A percentile compares a stretch with the other conserved stretches of the same genome.
Evolutionary conservation across 2,888 invertebrate species (phyloP).

Genomic region (Eupithecia abbreviata): DNA sequence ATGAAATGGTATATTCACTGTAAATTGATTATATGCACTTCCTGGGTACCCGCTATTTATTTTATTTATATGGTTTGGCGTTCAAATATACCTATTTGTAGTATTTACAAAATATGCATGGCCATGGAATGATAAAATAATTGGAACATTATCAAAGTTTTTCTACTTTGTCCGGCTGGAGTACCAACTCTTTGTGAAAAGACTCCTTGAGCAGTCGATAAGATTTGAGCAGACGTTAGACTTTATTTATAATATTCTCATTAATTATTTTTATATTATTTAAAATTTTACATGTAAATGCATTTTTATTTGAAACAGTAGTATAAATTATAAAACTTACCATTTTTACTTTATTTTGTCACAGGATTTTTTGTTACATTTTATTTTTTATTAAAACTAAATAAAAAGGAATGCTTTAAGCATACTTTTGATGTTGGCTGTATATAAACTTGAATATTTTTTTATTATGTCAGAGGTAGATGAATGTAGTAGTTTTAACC

Average conservation of each 20-base stretch:
- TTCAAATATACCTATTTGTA: constrained; percentile 61
- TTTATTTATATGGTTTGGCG: constrained; percentile 66
- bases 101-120: constrained; percentile 75
- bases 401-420: constrained; percentile 59
- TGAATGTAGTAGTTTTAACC: constrained; percentile 42
- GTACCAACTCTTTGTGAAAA: constrained; percentile 41
- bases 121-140: constrained; percentile 71
- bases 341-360: constrained; percentile 47
- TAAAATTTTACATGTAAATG: background rate
- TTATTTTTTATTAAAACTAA: constrained; percentile 51
- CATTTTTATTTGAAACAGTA: background rate
- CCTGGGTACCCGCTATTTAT: constrained; percentile 68
- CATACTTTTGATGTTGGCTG: constrained; percentile 75
- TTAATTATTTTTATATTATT: background rate
- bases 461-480: constrained; percentile 23
- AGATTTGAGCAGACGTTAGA: background rate
- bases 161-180: constrained; percentile 42
- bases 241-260: background rate
- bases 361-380: constrained; percentile 42
- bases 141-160: constrained; percentile 15
- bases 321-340: background rate
- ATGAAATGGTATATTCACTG: constrained; percentile 66
- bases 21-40: constrained; percentile 74
- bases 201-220: constrained; percentile 45
- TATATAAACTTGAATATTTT: constrained; percentile 38